Evolutionary conservation across 2,113 vertebrate species (phyloP), one percentile per base, ranked within the genome.

Genomic region (Phalacrocorax carbo): DNA sequence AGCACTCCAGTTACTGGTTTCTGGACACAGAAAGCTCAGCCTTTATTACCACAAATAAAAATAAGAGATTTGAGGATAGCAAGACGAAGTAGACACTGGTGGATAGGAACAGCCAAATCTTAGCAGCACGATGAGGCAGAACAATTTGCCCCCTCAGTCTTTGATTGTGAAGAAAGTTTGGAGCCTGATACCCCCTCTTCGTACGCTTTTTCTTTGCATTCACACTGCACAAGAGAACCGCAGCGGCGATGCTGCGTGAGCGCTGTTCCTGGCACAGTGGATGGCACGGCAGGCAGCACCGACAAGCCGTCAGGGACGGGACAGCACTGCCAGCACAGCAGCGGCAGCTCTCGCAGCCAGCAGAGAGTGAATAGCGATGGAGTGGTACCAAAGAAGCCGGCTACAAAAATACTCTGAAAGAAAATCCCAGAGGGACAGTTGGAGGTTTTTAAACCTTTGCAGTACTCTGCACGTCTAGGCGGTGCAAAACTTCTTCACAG

Each of bases 191-290:
- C 8, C 12, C 17, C 22, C 29, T 61, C 20, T 62, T 7, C 26
- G 40, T 5, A 34, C 0, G 5, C 29, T 54, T 68, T 38, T 62
- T 23, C 38, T 61, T 44, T 30, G 42, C 20, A 29, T 15, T 68
- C 54, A 38, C 23, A 19, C 0, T 4, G 40, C 8, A 6, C 21
- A 21, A 12, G 36, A 76, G 32, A 78, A 5, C 5, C 3, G 15
- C 13, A 13, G 10, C 1, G 2, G 7, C 40, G 25, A 7, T 8
- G 58, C 25, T 10, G 23, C 7, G 34, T 1, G 40, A 72, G 32
- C 15, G 64, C 64, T 76, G 57, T 19, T 32, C 52, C 52, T 46
- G 30, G 46, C 40, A 44, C 0, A 1, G 49, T 0, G 18, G 49
- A 5, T 10, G 58, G 49, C 58, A 42, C 1, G 40, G 66, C 15